These are phyloP conservation scores for Lepisosteus osseus DNA, from an alignment of 2,113 vertebrate species.

Conservation along the genomic window DNA sequence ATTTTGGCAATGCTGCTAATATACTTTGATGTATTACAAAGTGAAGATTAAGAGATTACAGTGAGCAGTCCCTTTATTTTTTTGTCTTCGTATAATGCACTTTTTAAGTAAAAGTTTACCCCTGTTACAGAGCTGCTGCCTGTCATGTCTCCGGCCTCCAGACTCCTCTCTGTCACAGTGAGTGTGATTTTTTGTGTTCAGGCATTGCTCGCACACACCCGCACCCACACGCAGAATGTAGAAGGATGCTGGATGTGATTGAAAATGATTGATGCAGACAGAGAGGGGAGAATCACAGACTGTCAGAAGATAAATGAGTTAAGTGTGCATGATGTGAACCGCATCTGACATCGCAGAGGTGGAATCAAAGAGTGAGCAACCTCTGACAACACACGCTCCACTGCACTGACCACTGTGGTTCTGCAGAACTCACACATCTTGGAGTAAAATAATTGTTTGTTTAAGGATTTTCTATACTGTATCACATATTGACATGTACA, in stretches of 20 bases:
- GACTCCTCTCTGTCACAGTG: too few relatives aligned
- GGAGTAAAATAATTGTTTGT: slow-evolving; percentile 66
- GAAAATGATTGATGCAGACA: slow-evolving; percentile 56
- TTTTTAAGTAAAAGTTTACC: too few relatives aligned
- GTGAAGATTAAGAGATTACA: too few relatives aligned
- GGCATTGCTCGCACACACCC: neutral
- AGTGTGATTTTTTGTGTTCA: neutral
- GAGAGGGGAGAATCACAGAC: slow-evolving; percentile 58
- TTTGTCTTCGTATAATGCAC: too few relatives aligned
- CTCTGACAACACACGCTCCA: slow-evolving; percentile 64
- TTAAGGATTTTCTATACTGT: neutral
- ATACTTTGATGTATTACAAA: too few relatives aligned
- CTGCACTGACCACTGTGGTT: slow-evolving; percentile 66
- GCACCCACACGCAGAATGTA: neutral
- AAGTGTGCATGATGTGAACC: slow-evolving; percentile 61
- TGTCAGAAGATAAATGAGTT: slow-evolving; percentile 67
- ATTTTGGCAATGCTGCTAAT: too few relatives aligned
- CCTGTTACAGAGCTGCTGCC: too few relatives aligned
- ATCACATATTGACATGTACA: neutral
- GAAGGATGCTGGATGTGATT: slow-evolving; percentile 39
- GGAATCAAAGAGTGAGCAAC: slow-evolving; percentile 70
- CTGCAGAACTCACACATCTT: slow-evolving; percentile 62
- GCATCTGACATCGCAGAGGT: slow-evolving; percentile 60
- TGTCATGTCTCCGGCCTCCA: too few relatives aligned
- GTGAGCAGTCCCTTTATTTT: too few relatives aligned